phyloP scores from a whole-genome alignment of 2,113 vertebrate species.

The Amblyopsis rosae region DNA sequence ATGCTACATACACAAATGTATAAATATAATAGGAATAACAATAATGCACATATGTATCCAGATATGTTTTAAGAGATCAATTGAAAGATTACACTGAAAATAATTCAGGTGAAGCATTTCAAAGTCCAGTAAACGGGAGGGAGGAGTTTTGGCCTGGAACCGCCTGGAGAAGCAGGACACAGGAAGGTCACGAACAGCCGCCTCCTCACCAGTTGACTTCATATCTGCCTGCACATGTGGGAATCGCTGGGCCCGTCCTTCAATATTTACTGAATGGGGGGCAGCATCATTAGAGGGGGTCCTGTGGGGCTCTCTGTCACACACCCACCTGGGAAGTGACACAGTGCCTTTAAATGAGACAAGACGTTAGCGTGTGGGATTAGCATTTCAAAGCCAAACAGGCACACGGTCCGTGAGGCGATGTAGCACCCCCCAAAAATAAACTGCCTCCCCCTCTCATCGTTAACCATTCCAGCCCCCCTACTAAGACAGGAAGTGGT shows the following conservation, averaged over 20 bases:
- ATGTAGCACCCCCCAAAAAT: constrained; percentile 8
- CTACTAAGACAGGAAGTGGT: constrained; percentile 44
- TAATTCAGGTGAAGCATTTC: constrained; percentile 35
- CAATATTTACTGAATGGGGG: constrained; percentile 64
- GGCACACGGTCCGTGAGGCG: constrained; percentile 48
- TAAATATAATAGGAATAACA: constrained; percentile 2
- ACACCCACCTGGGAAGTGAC: constrained; percentile 73
- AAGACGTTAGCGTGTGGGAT: constrained; percentile 72
- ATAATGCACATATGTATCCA: not conserved
- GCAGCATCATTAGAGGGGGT: constrained; percentile 64
- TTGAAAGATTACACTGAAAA: constrained; percentile 45
- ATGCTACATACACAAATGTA: too few relatives aligned
- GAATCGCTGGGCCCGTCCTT: constrained; percentile 54
- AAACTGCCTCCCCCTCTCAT: not conserved
- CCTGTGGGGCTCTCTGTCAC: constrained; percentile 70
- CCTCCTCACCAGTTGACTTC: constrained; percentile 54
- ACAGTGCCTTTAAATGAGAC: constrained; percentile 76
- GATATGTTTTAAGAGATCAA: constrained; percentile 24
- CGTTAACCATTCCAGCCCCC: constrained; percentile 3
- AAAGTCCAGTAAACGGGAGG: constrained; percentile 36
- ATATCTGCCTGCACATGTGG: constrained; percentile 55
- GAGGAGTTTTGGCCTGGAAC: constrained; percentile 43
- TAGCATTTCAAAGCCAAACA: constrained; percentile 76
- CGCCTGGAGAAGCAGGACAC: constrained; percentile 37
- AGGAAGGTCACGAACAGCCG: constrained; percentile 64